Evolutionary conservation across 2,797 vertebrate genomes (phyloP), one percentile per base, ranked within the genome.

Genomic region (Lacerta viridis): DNA sequence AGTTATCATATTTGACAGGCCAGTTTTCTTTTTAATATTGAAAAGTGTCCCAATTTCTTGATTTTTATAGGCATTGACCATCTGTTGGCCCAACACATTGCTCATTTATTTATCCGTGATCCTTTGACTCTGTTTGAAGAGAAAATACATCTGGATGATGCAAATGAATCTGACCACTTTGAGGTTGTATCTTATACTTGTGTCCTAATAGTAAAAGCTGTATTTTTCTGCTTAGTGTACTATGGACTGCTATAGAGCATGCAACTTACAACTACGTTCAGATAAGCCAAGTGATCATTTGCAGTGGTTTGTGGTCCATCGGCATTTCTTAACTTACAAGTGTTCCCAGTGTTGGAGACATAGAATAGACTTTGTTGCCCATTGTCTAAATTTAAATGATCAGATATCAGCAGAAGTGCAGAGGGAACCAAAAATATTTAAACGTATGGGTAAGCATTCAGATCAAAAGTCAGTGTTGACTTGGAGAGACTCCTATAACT

Each of bases 131-230:
- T 99, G 69, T 99, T 99, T 91, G 96, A 99, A 94, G 99, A 99
- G 96, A 99, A 98, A 96, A 98, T 99, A 94, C 95, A 99, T 93
- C 93, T 99, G 95, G 99, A 99, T 88, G 99, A 99, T 93, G 98
- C 98, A 94, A 99, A 99, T 64, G 99, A 99, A 95, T 99, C 99
- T 0, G 99, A 99, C 92, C 99, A 99, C 96, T 99, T 99, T 96
- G 99, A 99, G 98, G 99, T 99, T 94, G 92, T 2, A 68, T 93
- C 87, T 89, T 83, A 90, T 91, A 89, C 85, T 23, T 91, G 68
- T 91, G 93, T 83, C 64, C 64, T 92, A 87, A 80, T 39, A 89
- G 43, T 90, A 18, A 39, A 85, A 50, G 17, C 43, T 88, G 2
- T 87, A 79, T 41, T 33, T 66, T 81, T 10, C 17, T 89, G 7